A percentile compares a stretch with the other conserved stretches of the same genome.
Conservation (phyloP, 2,888 invertebrate genomes). For the Pyrrhosoma nymphula region DNA sequence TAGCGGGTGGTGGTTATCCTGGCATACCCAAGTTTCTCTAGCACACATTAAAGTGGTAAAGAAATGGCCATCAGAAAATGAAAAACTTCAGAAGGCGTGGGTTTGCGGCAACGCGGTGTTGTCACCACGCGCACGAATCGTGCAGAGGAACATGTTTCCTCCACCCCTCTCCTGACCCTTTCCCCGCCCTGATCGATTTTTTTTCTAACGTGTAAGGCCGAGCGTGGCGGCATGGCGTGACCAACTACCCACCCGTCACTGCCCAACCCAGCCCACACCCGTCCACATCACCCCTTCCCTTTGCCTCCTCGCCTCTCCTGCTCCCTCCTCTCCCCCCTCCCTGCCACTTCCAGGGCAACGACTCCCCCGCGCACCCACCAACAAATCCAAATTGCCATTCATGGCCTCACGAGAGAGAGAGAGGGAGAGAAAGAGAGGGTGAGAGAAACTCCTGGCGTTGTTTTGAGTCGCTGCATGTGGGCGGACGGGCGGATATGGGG, state of each 20-base stretch:
- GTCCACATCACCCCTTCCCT: neutral
- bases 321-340: neutral
- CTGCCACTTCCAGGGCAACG: neutral
- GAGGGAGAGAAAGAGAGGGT: too few relatives aligned
- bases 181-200: neutral
- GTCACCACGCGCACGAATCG: neutral
- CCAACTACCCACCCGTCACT: neutral
- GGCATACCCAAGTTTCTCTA: too few relatives aligned
- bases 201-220: neutral
- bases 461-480: neutral
- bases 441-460: neutral
- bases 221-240: conserved; percentile 8
- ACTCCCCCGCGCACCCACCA: neutral
- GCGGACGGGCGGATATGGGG: neutral
- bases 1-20: too few relatives aligned
- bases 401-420: too few relatives aligned
- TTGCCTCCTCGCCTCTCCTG: neutral
- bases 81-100: neutral
- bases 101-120: neutral
- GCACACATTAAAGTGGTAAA: neutral
- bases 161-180: too few relatives aligned
- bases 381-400: conserved; percentile 15
- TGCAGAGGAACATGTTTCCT: neutral
- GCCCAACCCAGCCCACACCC: neutral
- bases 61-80: neutral